Evolutionary conservation across 1,140 invertebrate species (phyloP), one percentile per base, ranked within the genome.

Genomic region (Drosophila funebris): DNA sequence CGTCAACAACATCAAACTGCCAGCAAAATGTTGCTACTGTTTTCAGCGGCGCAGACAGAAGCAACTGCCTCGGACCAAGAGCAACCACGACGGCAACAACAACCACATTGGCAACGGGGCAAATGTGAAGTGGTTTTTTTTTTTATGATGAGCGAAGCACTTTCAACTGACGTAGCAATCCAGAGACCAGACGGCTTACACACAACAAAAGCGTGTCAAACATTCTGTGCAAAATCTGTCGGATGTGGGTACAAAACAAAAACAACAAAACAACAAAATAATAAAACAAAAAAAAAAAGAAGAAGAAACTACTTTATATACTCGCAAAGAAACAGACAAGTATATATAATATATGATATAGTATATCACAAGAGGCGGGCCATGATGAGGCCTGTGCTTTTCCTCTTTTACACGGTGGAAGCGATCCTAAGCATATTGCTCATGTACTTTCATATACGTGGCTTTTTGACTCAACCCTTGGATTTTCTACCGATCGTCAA

Each of bases 1-100:
- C 85, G 78, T 87, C 82, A 88, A 88, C 82, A 82, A 77, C 83
- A 87, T 87, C 78, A 87, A 87, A 87, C 83, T 88, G 83, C 72
- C 83, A 88, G 76, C 73, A 79, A 53, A 82, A 88, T 70, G 83
- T 88, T 88, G 83, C 83, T 88, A 88, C 83, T 88, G 83, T 88
- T 88, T 88, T 64, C 74, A 83, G 37, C 78, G 61, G 48, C 73
- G 52, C 16, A 54, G 61, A 68, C 62, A 60, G 53, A 14, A 29
- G 73, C 37, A 66, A 14, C 13, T 18, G 29, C 46, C 37, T 37
- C 37, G 43, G 43, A 53, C 50, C 50, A 48, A 36, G 63, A 37
- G 50, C 43, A 67, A 41, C 56, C 27, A 44, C 41, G 56, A 54
- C 61, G 71, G 60, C 66, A 63, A 52, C 52, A 73, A 20, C 70